Evolutionary conservation across 2,888 invertebrate species (phyloP).

Genomic region (Melanostoma scalare): DNA sequence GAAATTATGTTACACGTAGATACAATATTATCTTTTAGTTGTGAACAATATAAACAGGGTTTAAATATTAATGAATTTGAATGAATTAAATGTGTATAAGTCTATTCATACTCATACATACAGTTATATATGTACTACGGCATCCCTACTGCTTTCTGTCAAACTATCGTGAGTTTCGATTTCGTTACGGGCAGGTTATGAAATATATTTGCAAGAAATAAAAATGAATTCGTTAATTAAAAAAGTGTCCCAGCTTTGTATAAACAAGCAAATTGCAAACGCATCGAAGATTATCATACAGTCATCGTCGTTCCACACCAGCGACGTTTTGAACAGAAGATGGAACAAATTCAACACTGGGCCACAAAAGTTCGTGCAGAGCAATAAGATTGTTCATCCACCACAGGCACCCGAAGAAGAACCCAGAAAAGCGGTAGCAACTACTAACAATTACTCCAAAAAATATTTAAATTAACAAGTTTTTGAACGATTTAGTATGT

Average conservation of each 20-base stretch:
- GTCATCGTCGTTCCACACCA: slow-evolving; percentile 76
- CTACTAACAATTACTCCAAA: too few species aligned
- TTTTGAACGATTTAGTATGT: slow-evolving; percentile 87
- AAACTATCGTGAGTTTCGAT: slow-evolving; percentile 35
- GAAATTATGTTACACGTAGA: too few species aligned
- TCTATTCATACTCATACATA: too few species aligned
- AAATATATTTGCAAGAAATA: slow-evolving; percentile 39
- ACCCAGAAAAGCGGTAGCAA: slow-evolving; percentile 90
- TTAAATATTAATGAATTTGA: too few species aligned
- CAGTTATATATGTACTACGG: not conserved
- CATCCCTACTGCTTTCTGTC: slow-evolving; percentile 46
- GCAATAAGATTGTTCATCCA: slow-evolving; percentile 91
- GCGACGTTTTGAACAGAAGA: slow-evolving; percentile 73
- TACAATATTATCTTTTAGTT: too few species aligned
- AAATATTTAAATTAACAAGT: not conserved
- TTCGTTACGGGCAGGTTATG: slow-evolving; percentile 49
- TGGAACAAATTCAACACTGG: slow-evolving; percentile 79
- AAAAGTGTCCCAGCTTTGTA: slow-evolving; percentile 45
- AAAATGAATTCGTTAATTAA: slow-evolving; percentile 70
- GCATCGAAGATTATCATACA: slow-evolving; percentile 47
- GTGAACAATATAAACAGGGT: too few species aligned
- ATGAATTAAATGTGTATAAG: not conserved
- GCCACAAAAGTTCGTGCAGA: slow-evolving; percentile 85
- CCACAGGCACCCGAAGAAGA: slow-evolving; percentile 90
- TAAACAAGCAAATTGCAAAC: slow-evolving; percentile 36